phyloP scores from a whole-genome alignment of 2,113 vertebrate species.

The Myodes glareolus region DNA sequence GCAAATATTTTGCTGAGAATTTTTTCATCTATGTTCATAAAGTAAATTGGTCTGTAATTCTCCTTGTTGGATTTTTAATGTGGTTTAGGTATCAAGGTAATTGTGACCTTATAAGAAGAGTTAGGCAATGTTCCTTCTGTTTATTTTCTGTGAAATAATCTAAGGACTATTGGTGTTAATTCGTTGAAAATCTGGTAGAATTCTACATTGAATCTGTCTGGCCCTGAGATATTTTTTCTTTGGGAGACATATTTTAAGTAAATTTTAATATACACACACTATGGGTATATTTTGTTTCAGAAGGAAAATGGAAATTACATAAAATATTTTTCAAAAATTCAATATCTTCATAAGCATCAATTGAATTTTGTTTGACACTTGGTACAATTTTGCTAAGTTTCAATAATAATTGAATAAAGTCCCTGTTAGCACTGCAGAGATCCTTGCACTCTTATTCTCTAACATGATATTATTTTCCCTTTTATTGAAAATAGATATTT shows the following conservation, averaged over 20 bases:
- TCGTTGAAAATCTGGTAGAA: neutral
- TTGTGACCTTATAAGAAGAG: neutral
- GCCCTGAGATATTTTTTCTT: neutral
- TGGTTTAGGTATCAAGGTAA: neutral
- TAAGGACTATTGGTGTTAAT: neutral
- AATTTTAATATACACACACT: neutral
- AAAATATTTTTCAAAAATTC: neutral
- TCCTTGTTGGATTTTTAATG: neutral
- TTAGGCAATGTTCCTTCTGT: neutral
- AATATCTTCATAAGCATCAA: neutral
- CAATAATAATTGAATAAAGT: neutral
- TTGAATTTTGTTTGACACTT: constrained; percentile 11
- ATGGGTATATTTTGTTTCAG: neutral
- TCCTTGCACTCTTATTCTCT: neutral
- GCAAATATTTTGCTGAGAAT: neutral
- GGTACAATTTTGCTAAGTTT: neutral
- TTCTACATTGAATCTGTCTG: neutral
- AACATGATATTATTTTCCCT: neutral
- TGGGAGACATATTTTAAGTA: neutral
- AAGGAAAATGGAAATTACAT: neutral
- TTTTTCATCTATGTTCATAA: neutral
- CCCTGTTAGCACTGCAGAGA: neutral
- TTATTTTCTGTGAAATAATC: neutral
- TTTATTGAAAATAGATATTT: neutral
- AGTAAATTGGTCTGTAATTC: neutral